Base-by-base conservation (phyloP, 1,140 invertebrate genomes). In the Aphis gossypii region DNA sequence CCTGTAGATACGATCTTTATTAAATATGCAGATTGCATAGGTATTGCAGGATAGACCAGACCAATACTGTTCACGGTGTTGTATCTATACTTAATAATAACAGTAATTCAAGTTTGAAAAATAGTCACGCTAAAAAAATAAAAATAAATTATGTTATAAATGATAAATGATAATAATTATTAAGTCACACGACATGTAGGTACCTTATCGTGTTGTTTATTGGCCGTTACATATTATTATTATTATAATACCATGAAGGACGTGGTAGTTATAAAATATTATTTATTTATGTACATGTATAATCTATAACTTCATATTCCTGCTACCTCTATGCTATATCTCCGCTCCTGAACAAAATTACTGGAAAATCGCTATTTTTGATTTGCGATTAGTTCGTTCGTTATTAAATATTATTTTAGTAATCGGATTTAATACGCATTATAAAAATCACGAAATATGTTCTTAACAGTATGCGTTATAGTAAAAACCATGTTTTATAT, bases 1-100 rank as follows among this genome's bases (percentile, higher is more conserved):
- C 60, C 14, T 18, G 30, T 5, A 68, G 60, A 76, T 76, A 76
- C 30, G 14, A 76, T 76, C 60, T 76, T 76, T n/a, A 76, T 76
- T 76, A 76, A 76, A 76, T n/a, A 76, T 76, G 60, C 60, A 76
- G n/a, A 68, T 68, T 68, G 30, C 21, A 68, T 60, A 30, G 60
- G 60, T 68, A 68, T 60, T 60, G 60, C 60, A 6, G 4, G 14
- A n/a, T 60, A 83, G 2, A 41, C 48, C 48, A 51, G 1, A 83
- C 82, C 11, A 76, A 38, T 68, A 68, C 18, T 21, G 1, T 90
- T 90, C 38, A n/a, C 11, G 89, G 54, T 90, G 89, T 44, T 41
- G 44, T 90, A 44, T n/a, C 14, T 76, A 88, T 88, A 48, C 30
- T 30, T 87, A 51, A 76, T 76, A 76, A 90, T 90, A 60, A 90